Evolutionary conservation across 37 sponge, comb jelly and placozoan species (phyloP).

Genomic region (Halisarca cf. caerulea): DNA sequence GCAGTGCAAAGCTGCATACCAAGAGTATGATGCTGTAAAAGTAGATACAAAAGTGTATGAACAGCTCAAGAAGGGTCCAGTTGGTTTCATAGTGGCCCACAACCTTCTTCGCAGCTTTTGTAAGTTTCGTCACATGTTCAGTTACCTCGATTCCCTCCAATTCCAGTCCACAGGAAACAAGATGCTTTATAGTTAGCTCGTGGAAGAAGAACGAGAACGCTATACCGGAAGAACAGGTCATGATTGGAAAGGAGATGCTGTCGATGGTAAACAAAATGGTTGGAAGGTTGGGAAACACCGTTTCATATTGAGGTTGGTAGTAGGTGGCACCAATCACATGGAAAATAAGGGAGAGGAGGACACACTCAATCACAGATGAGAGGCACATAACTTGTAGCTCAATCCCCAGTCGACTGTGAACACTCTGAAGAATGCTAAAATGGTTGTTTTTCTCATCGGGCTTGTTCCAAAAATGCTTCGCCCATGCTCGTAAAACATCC

Average conservation of each 20-base stretch:
- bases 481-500: not conserved
- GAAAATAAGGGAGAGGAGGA: not conserved
- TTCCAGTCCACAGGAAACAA: not conserved
- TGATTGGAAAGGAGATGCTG: no score
- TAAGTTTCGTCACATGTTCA: not conserved
- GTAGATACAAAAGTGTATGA: not conserved
- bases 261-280: no score
- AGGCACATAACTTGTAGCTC: conserved; percentile 13
- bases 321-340: not conserved
- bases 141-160: not conserved
- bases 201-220: not conserved
- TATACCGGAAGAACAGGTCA: not conserved
- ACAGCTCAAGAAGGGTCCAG: not conserved
- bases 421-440: not conserved
- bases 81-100: not conserved
- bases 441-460: not conserved
- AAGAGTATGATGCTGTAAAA: not conserved
- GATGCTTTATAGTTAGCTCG: not conserved
- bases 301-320: no score
- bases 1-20: not conserved
- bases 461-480: not conserved
- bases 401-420: not conserved
- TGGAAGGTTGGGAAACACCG: no score
- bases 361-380: not conserved
- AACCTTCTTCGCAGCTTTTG: not conserved